Conservation (phyloP, 2,113 vertebrate genomes). For the Macquaria ambigua region DNA sequence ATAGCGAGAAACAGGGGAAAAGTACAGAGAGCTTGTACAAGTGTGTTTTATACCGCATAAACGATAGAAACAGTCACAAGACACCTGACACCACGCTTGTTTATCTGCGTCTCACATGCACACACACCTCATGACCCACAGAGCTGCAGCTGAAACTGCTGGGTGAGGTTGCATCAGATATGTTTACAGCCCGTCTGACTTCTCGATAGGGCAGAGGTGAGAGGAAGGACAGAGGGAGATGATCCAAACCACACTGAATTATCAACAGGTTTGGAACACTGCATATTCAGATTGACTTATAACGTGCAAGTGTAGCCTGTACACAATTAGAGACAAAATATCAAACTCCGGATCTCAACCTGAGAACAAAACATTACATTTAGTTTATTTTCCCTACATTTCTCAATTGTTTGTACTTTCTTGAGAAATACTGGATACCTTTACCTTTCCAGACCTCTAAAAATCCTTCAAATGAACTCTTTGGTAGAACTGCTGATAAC, state of each 20-base stretch:
- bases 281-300: not conserved
- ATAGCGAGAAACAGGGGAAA: not conserved
- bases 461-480: not conserved
- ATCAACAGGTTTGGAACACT: not conserved
- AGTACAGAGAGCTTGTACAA: not conserved
- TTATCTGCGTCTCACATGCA: slow-evolving; percentile 26
- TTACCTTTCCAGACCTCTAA: not conserved
- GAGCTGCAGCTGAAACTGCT: slow-evolving; percentile 51
- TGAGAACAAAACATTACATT: not conserved
- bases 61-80: slow-evolving; percentile 49
- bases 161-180: slow-evolving; percentile 54
- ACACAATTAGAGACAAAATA: not conserved
- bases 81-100: slow-evolving; percentile 34
- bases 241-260: not conserved
- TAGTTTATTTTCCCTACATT: not conserved
- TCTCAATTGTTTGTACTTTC: not conserved
- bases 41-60: slow-evolving; percentile 17
- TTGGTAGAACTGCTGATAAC: not conserved
- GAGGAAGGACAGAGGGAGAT: not conserved
- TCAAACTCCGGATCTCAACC: not conserved
- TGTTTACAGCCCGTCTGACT: slow-evolving; percentile 11
- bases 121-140: slow-evolving; percentile 44
- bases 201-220: not conserved
- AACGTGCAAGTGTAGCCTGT: not conserved
- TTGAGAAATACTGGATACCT: not conserved